Evolutionary conservation across 2,888 invertebrate genomes (phyloP).

Genomic region (Zygaena filipendulae): DNA sequence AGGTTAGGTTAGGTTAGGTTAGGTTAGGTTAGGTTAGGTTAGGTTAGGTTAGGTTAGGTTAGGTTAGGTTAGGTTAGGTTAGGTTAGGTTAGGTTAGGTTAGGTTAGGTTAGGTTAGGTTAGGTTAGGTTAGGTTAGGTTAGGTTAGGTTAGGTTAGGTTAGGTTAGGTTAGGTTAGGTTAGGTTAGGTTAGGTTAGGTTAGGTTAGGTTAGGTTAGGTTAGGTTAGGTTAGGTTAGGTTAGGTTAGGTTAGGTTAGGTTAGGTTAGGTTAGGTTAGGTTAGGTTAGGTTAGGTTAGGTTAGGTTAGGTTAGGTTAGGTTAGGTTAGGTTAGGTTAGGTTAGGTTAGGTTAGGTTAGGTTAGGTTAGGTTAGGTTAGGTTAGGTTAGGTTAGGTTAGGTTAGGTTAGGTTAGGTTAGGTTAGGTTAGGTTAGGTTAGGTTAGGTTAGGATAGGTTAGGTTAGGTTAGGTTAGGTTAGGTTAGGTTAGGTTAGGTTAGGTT

Average conservation of each 20-base stretch:
- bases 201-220: slow-evolving; percentile 7
- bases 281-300: slow-evolving; percentile 8
- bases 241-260: slow-evolving; percentile 8
- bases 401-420: slow-evolving; percentile 3
- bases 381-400: slow-evolving; percentile 2
- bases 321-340: slow-evolving; percentile 8
- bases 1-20: slow-evolving; percentile 8
- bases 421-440: slow-evolving; percentile 7
- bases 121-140: slow-evolving; percentile 9
- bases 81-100: slow-evolving; percentile 8
- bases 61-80: slow-evolving; percentile 6
- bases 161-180: slow-evolving; percentile 4
- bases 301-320: slow-evolving; percentile 7
- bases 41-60: slow-evolving; percentile 7
- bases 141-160: slow-evolving; percentile 3
- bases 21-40: slow-evolving; percentile 8
- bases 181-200: slow-evolving; percentile 3
- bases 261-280: slow-evolving; percentile 8
- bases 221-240: slow-evolving; percentile 7
- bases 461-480: slow-evolving; percentile 4
- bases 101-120: slow-evolving; percentile 8
- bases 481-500: slow-evolving; percentile 5
- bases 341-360: slow-evolving; percentile 8
- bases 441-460: slow-evolving; percentile 6
- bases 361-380: slow-evolving; percentile 7